Evolutionary conservation across 2,888 invertebrate species (phyloP).

Genomic region (Entomobrya proxima): DNA sequence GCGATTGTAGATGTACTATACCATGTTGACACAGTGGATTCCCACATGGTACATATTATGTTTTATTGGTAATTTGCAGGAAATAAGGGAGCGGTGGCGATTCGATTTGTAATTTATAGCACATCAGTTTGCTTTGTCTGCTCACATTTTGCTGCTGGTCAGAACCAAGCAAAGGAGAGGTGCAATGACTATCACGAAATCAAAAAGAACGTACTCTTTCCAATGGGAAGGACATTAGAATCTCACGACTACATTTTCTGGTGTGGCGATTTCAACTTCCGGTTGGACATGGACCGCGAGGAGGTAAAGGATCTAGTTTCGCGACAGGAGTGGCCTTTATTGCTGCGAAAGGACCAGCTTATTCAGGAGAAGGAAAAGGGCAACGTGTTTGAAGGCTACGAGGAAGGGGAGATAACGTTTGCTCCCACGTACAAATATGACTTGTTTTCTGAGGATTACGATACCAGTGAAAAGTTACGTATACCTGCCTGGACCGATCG

Average conservation of each 20-base stretch:
- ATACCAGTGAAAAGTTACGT: slow-evolving; percentile 97
- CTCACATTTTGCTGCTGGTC: slow-evolving; percentile 99
- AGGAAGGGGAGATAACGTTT: slow-evolving; percentile 94
- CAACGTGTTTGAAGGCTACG: slow-evolving; percentile 93
- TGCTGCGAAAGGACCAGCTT: slow-evolving; percentile 93
- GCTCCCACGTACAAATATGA: slow-evolving; percentile 99
- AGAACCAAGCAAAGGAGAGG: slow-evolving; percentile 94
- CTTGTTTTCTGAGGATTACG: slow-evolving; percentile 98
- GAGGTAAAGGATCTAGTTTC: slow-evolving; percentile 91
- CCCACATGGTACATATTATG: neutral
- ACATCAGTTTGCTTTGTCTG: slow-evolving; percentile 98
- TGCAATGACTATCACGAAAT: slow-evolving; percentile 99
- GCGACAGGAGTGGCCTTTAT: slow-evolving; percentile 84
- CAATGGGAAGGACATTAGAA: slow-evolving; percentile 93
- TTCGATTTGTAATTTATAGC: slow-evolving; percentile 92
- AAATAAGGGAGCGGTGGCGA: slow-evolving; percentile 97
- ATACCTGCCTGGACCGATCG: slow-evolving; percentile 99
- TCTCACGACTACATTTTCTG: slow-evolving; percentile 99
- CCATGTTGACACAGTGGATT: neutral
- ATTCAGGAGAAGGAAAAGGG: slow-evolving; percentile 79
- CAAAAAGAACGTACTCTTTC: slow-evolving; percentile 91
- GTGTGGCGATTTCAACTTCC: slow-evolving; percentile 99
- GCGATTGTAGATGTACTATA: neutral
- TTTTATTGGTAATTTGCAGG: slow-evolving; percentile 78
- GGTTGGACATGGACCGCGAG: slow-evolving; percentile 96